Conservation (phyloP, 2,888 invertebrate genomes). For the Caenorhabditis zanzibari region DNA sequence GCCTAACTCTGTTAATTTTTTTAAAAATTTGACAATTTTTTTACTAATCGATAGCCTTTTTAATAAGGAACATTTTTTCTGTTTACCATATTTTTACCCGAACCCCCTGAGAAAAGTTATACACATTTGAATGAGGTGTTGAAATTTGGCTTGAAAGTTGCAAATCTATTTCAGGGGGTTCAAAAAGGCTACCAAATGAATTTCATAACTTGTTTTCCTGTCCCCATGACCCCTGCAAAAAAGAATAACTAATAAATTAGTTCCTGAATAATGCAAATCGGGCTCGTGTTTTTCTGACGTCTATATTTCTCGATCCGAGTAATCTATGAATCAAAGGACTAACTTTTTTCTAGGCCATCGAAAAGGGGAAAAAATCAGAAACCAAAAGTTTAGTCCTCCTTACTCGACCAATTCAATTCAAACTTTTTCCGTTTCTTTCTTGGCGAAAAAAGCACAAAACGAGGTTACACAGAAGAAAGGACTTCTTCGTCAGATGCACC, state of each 20-base stretch:
- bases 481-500: background rate
- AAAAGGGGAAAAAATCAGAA: background rate
- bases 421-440: background rate
- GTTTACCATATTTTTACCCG: too few species aligned
- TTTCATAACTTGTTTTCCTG: constrained; percentile 5
- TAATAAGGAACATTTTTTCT: too few species aligned
- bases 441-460: constrained; percentile 22
- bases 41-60: too few species aligned
- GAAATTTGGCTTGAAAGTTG: background rate
- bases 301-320: background rate
- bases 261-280: constrained; percentile 29
- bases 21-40: too few species aligned
- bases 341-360: background rate
- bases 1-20: too few species aligned
- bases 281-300: constrained; percentile 11
- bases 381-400: constrained; percentile 9
- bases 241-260: constrained; percentile 10
- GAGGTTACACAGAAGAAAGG: constrained; percentile 10
- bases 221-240: background rate
- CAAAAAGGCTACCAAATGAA: too few species aligned
- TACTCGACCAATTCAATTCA: constrained; percentile 20
- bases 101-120: too few species aligned
- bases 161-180: too few species aligned
- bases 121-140: too few species aligned
- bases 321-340: background rate